Conservation (phyloP, 1,140 invertebrate species). For the Linepithema humile region DNA sequence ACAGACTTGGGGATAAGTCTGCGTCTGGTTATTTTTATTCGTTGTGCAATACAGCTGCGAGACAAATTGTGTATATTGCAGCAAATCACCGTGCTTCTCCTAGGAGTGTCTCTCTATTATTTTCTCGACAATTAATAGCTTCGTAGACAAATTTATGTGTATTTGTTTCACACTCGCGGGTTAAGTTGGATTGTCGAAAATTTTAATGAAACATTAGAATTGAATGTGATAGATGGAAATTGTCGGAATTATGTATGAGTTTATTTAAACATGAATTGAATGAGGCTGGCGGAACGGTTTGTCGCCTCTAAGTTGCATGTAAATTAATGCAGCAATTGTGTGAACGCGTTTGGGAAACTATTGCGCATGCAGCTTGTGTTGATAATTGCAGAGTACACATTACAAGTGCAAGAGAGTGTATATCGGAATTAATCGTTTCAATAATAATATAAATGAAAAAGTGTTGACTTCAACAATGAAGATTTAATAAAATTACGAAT, state of each 20-base stretch:
- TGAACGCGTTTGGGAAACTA: not conserved
- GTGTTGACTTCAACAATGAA: not conserved
- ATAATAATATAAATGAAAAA: not conserved
- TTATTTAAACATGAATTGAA: slow-evolving; percentile 34
- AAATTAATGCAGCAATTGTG: slow-evolving; percentile 3
- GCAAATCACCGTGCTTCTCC: not conserved
- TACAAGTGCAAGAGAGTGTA: not conserved
- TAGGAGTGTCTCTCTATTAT: not conserved
- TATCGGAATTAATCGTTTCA: not conserved
- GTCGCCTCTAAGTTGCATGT: not conserved
- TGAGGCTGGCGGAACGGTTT: not conserved
- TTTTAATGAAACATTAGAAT: not conserved
- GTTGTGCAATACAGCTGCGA: not conserved
- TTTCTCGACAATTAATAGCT: not conserved
- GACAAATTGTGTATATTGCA: slow-evolving; percentile 10
- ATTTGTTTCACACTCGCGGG: not conserved
- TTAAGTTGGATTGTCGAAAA: not conserved
- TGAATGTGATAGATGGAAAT: not conserved
- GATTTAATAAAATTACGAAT: not conserved
- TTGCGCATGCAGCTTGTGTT: not conserved
- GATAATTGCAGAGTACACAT: not conserved
- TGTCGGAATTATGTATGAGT: not conserved
- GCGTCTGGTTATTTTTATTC: not conserved
- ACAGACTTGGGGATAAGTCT: not conserved
- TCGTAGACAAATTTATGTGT: not conserved